Base-by-base conservation (phyloP, 1,140 invertebrate genomes). In the Drosophila repletoides region DNA sequence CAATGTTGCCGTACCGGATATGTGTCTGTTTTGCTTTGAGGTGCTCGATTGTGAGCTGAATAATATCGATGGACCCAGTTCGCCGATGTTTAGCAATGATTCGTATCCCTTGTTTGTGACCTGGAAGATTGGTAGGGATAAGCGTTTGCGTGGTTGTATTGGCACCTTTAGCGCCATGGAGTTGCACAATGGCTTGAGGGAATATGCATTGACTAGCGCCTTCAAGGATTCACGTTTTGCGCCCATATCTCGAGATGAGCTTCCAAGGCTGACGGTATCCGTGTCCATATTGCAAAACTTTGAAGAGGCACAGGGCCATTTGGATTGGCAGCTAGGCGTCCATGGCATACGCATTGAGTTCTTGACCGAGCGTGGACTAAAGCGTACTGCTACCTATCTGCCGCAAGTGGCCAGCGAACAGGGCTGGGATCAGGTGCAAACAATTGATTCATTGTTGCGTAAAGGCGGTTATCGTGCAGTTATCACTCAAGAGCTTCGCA, bases 291-390 rank as follows among this genome's bases (percentile, higher is more conserved):
- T 99, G 53, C 91, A 93, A 64, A 84, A 93, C 83, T 99, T 99
- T 91, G 98, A 99, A 91, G 97, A 99, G 89, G 98, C 96, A 0
- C 92, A 93, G 36, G 95, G 99, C 90, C 99, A 97, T 91, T 92
- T 98, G 67, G 98, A 99, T 91, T 99, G 98, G 98, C 95, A 98
- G 92, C 93, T 99, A 51, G 98, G 98, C 10, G 93, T 96, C 29
- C 98, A 99, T 91, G 98, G 98, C 19, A 99, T 99, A 80, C 94
- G 98, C 41, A 99, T 99, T 72, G 98, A 99, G 92, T 99, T 99
- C 88, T 91, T 95, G 56, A 98, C 97, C 91, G 98, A 99, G 86
- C 96, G 97, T 81, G 98, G 98, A 60, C 95, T 95, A 71, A 97
- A 97, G 88, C 94, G 97, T 80, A 99, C 97, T 69, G 98, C 98